phyloP scores from a whole-genome alignment of 2,113 vertebrate genomes.

The Nesospiza acunhae region DNA sequence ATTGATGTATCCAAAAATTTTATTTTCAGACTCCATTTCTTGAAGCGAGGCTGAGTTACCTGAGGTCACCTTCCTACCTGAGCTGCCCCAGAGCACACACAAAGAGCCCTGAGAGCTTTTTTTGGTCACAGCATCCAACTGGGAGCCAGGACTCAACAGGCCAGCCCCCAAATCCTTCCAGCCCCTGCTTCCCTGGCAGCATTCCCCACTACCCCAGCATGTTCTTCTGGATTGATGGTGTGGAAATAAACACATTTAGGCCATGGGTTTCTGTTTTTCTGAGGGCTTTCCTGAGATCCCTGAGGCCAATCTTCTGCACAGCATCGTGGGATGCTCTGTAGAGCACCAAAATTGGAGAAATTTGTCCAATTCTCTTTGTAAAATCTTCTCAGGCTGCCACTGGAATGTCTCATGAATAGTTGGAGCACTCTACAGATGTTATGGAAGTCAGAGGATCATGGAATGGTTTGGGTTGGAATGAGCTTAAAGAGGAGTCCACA shows the following conservation, averaged over 20 bases:
- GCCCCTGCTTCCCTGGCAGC: background rate
- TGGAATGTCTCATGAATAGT: background rate
- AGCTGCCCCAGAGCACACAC: background rate
- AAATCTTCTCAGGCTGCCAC: background rate
- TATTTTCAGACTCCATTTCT: background rate
- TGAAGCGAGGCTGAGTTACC: background rate
- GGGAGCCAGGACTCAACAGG: background rate
- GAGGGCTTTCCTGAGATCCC: background rate
- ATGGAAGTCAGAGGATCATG: background rate
- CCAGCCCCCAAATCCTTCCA: background rate
- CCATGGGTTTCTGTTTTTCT: background rate
- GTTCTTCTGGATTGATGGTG: background rate
- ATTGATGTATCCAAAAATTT: accelerated
- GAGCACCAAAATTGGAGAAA: background rate
- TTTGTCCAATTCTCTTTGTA: background rate
- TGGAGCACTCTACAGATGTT: background rate
- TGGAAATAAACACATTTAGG: accelerated
- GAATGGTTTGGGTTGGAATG: background rate
- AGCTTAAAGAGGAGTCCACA: background rate
- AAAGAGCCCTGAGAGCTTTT: background rate
- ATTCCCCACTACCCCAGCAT: background rate
- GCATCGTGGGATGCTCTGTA: accelerated
- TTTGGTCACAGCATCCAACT: background rate
- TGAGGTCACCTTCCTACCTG: background rate
- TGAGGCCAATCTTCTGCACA: background rate